These are phyloP conservation scores for Pristionchus mayeri DNA, from an alignment of 2,888 invertebrate species.

Conservation along the genomic window DNA sequence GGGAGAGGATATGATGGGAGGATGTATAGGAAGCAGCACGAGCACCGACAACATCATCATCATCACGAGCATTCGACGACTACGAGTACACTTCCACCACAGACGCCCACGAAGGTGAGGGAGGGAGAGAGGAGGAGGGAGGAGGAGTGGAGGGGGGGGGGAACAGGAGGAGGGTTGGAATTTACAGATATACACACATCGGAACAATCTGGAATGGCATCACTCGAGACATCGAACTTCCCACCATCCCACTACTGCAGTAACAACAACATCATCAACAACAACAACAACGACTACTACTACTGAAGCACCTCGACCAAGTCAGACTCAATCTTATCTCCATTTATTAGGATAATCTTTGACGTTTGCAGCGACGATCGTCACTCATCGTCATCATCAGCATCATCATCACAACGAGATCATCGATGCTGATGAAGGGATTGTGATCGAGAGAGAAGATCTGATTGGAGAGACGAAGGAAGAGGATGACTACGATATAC, in stretches of 20 bases:
- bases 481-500: constrained; percentile 7
- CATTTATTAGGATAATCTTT: not conserved
- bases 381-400: constrained; percentile 32
- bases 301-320: not conserved
- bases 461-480: not conserved
- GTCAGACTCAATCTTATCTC: not conserved
- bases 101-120: not conserved
- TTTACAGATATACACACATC: constrained; percentile 33
- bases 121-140: not conserved
- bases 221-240: not conserved
- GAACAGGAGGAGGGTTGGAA: not conserved
- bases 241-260: constrained; percentile 1
- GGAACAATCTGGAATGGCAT: constrained; percentile 11
- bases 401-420: not conserved
- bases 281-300: not conserved
- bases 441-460: constrained; percentile 39
- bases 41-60: constrained; percentile 45
- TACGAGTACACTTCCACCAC: too few species aligned
- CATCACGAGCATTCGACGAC: constrained; percentile 18
- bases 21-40: constrained; percentile 26
- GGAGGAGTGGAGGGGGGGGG: not conserved
- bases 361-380: not conserved
- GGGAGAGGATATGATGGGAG: not conserved
- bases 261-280: not conserved
- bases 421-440: constrained; percentile 18